A percentile compares a stretch with the other conserved stretches of the same genome.
phyloP scores from a whole-genome alignment of 2,113 vertebrate species.

The Thunnus thynnus region DNA sequence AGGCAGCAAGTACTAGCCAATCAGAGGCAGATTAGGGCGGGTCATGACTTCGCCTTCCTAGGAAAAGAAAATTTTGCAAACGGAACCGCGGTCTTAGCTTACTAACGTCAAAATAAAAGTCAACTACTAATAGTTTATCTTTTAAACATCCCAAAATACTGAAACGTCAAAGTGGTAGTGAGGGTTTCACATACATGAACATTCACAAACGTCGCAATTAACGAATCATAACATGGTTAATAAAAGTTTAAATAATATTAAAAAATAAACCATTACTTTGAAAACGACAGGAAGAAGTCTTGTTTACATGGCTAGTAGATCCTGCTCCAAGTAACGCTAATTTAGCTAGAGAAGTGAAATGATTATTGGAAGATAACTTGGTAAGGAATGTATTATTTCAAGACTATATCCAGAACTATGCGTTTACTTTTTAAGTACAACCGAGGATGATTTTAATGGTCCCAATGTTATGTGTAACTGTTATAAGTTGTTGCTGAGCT shows the following conservation, averaged over 20 bases:
- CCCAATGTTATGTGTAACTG: neutral
- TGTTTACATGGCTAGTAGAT: slow-evolving; percentile 65
- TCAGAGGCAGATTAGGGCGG: too few species aligned
- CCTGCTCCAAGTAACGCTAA: slow-evolving; percentile 36
- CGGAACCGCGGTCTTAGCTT: neutral
- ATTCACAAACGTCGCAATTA: fast-evolving
- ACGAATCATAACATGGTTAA: fast-evolving
- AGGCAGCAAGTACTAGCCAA: too few species aligned
- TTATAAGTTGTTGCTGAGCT: slow-evolving; percentile 7
- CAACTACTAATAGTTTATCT: fast-evolving
- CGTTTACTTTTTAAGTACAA: fast-evolving
- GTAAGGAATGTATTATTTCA: slow-evolving; percentile 15
- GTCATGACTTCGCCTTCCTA: too few species aligned
- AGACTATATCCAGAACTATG: neutral
- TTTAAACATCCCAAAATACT: neutral
- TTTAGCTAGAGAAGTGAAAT: slow-evolving; percentile 19
- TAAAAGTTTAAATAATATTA: neutral
- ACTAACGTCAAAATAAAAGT: slow-evolving; percentile 68
- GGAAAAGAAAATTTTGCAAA: neutral
- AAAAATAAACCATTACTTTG: slow-evolving; percentile 51
- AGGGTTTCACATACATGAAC: fast-evolving
- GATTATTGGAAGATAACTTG: slow-evolving; percentile 24
- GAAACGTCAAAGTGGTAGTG: neutral
- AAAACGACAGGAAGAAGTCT: slow-evolving; percentile 47
- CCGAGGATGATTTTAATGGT: fast-evolving